Conservation (phyloP, 2,888 invertebrate genomes). For the Dasysyrphus albostriatus region DNA sequence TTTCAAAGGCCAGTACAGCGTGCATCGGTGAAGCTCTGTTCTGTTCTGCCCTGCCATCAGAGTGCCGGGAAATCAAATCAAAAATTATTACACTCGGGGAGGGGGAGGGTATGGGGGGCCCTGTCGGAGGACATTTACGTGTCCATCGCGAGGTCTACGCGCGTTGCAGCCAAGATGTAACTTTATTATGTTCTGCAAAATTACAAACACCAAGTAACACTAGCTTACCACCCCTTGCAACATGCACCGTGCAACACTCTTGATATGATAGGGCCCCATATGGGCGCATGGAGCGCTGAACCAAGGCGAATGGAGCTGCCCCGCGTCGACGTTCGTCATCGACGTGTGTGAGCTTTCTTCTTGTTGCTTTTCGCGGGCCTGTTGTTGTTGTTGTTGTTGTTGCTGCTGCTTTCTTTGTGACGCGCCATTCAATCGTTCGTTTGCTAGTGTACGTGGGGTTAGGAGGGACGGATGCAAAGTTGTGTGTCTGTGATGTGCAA, state of each 20-base stretch:
- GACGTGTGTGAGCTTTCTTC: conserved; percentile 71
- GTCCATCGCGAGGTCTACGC: conserved; percentile 46
- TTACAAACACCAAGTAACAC: conserved; percentile 72
- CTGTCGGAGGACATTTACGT: conserved; percentile 69
- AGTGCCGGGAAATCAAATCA: conserved; percentile 68
- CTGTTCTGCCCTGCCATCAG: conserved; percentile 40
- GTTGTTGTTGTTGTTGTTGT: conserved; percentile 25
- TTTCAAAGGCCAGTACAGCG: conserved; percentile 37
- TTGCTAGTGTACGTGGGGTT: conserved; percentile 3
- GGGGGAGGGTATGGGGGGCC: conserved; percentile 15
- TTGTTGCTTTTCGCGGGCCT: conserved; percentile 58
- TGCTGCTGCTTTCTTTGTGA: conserved; percentile 69
- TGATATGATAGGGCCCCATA: conserved; percentile 44
- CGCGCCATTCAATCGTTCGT: conserved; percentile 49
- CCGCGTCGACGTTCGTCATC: conserved; percentile 39
- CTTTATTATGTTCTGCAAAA: conserved; percentile 74
- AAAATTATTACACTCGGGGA: conserved; percentile 59
- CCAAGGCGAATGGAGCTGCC: conserved; percentile 47
- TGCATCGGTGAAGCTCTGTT: conserved; percentile 3
- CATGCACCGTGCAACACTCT: conserved; percentile 13
- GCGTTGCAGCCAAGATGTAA: conserved; percentile 62
- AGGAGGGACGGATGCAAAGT: neutral
- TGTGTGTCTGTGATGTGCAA: conserved; percentile 14
- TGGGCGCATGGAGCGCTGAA: conserved; percentile 52
- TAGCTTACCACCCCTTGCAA: conserved; percentile 31